Evolutionary conservation across 1,140 invertebrate genomes (phyloP).

Genomic region (Monomorium pharaonis): DNA sequence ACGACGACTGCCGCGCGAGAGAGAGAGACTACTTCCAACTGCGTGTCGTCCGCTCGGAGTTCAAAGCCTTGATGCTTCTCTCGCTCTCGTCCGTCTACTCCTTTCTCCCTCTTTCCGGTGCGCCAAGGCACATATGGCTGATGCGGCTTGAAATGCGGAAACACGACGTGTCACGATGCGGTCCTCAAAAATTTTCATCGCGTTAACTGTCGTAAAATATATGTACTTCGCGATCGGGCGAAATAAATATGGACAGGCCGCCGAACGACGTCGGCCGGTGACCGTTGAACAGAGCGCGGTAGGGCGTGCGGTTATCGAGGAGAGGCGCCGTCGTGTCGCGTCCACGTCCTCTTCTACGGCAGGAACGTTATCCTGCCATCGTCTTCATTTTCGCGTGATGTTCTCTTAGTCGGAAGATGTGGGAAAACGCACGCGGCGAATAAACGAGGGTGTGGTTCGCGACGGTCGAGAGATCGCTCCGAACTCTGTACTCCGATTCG

Average conservation of each 20-base stretch:
- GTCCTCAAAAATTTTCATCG: not conserved
- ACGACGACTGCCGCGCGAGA: constrained; percentile 8
- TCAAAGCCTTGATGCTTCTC: not conserved
- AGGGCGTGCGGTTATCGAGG: constrained; percentile 73
- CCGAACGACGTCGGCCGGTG: not conserved
- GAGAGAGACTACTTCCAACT: constrained; percentile 28
- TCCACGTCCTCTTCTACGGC: not conserved
- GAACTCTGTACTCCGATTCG: not conserved
- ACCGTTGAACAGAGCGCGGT: not conserved
- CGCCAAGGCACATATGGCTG: constrained; percentile 25
- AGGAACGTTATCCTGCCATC: not conserved
- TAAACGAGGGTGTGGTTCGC: constrained; percentile 67
- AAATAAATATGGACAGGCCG: no score
- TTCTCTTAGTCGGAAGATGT: not conserved
- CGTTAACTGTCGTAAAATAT: not conserved
- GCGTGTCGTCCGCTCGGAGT: constrained; percentile 59
- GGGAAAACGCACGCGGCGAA: not conserved
- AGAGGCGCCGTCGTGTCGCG: not conserved
- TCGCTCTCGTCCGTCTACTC: not conserved
- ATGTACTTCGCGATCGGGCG: no score
- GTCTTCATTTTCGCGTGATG: no score
- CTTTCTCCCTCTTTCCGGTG: not conserved
- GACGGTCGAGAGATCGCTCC: not conserved
- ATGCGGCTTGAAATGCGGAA: not conserved
- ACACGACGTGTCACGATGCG: not conserved